phyloP scores from a whole-genome alignment of 2,113 vertebrate genomes.

The Nannospalax galili region DNA sequence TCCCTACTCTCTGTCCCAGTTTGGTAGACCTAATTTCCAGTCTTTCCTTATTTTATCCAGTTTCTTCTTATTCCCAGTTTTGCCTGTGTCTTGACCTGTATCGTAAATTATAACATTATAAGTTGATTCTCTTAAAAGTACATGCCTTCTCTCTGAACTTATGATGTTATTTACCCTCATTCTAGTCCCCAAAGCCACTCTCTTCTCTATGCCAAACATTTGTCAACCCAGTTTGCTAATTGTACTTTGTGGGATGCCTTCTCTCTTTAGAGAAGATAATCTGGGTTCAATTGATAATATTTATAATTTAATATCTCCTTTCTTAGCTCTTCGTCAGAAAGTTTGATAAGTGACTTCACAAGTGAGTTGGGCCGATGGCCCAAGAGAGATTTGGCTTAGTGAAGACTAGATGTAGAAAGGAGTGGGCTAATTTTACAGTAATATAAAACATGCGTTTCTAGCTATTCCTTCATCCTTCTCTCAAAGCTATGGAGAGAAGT shows the following conservation, averaged over 20 bases:
- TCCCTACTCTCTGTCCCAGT: neutral
- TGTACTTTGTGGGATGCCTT: neutral
- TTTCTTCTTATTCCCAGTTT: too few species aligned
- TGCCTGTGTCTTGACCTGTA: neutral
- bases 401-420: neutral
- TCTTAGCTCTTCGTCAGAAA: neutral
- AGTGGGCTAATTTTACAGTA: neutral
- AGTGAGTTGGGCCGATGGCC: neutral
- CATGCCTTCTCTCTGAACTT: neutral
- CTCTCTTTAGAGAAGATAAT: neutral
- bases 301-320: neutral
- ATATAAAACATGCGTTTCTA: neutral
- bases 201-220: neutral
- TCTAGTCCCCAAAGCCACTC: neutral
- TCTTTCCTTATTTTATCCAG: neutral
- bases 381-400: neutral
- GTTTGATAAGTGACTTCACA: neutral
- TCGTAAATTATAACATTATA: neutral
- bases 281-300: neutral
- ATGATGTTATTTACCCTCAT: neutral
- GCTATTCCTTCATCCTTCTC: neutral
- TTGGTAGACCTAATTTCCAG: neutral
- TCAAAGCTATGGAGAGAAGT: neutral
- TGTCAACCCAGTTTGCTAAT: neutral
- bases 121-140: slow-evolving; percentile 5